Base-by-base conservation (phyloP, 2,113 vertebrate species). In the Halcyon senegalensis region DNA sequence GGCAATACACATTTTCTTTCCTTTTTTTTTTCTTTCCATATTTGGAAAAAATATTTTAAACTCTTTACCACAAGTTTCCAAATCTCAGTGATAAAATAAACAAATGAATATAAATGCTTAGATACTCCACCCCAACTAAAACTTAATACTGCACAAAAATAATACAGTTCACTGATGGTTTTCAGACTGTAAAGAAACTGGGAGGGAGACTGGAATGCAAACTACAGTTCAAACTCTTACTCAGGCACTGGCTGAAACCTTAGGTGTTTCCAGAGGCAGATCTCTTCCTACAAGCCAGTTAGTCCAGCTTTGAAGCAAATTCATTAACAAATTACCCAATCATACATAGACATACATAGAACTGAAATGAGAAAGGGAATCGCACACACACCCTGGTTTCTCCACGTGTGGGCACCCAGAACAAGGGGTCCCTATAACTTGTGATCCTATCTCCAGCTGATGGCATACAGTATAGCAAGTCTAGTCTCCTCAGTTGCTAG, bases 331-430 rank as follows among this genome's bases (percentile, higher is more conserved):
- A 18, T 43, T 51, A 31, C 7, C 39, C 23, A 53, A 31, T 16
- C 28, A 39, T 28, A 55, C 59, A 30, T 19, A 56, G 41, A 18
- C 18, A 72, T 30, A 48, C 23, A 48, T 6, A n/a, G 48, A n/a
- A 72, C 28, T n/a, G 23, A n/a, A 72, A 28, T 69, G 9, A 44
- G 24, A 13, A 66, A 43, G 7, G 33, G 24, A 56, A 74, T 28
- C 3, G 1, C 16, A 48, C 15, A 30, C 18, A 16, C 5, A 0
- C 11, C 8, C 28, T 21, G 4, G 10, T 37, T 14, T 60, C 69
- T 60, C 37, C 78, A 44, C 25, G 35, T 50, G 37, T 35, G 59
- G 31, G 31, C 53, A 67, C 37, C 8, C 44, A 67, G 33, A 50
- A 31, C 33, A 23, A 74, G 20, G 27, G 13, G 27, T 15, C 18